phyloP scores from a whole-genome alignment of 2,797 vertebrate species.

The Merluccius polli region DNA sequence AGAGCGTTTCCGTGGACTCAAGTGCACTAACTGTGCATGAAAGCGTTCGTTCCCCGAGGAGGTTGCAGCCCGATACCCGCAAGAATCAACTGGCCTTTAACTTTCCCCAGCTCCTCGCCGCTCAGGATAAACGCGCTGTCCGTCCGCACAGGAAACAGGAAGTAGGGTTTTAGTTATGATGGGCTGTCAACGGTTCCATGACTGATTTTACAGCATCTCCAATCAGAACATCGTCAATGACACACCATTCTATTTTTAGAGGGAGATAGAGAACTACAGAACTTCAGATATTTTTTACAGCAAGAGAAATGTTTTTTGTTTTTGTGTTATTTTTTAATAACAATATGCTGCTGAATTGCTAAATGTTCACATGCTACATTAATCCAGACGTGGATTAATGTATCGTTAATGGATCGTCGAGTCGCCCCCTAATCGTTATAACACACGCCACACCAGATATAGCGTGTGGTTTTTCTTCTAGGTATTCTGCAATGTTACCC shows the following conservation, averaged over 20 bases:
- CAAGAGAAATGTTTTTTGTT: no score
- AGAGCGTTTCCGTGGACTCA: slow-evolving; percentile 73
- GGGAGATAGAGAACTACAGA: background rate
- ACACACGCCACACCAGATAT: no score
- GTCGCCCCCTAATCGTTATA: no score
- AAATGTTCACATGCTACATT: no score
- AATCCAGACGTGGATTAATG: no score
- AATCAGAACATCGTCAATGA: background rate
- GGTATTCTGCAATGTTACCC: slow-evolving; percentile 14
- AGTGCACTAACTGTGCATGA: slow-evolving; percentile 81
- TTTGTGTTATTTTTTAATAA: no score
- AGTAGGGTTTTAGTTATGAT: background rate
- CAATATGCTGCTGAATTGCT: no score
- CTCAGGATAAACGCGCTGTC: slow-evolving; percentile 45
- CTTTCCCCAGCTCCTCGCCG: slow-evolving; percentile 52
- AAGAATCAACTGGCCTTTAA: slow-evolving; percentile 77
- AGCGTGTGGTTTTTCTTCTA: slow-evolving; percentile 20
- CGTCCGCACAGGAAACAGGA: background rate
- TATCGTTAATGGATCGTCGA: no score
- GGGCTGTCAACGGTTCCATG: background rate
- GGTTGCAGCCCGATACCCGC: slow-evolving; percentile 69
- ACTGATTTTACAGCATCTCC: no score
- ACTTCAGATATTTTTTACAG: no score
- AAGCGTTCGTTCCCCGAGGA: slow-evolving; percentile 72
- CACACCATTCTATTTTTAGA: background rate